These are phyloP conservation scores for Drosophila sp. DNA, from an alignment of 1,140 invertebrate species.

Conservation along the genomic window DNA sequence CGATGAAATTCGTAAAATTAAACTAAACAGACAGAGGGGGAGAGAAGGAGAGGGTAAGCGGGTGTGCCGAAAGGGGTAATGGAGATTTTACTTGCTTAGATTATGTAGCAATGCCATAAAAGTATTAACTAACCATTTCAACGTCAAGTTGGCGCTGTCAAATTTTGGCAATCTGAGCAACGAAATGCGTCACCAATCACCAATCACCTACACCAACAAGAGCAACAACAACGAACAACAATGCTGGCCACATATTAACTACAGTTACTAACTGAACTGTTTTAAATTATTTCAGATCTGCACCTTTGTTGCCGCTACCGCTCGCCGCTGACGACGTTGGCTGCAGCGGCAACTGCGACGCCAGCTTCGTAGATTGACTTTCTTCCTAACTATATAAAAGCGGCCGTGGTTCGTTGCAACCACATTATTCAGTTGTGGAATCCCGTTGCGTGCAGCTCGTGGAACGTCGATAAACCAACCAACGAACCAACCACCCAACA, in stretches of 20 bases:
- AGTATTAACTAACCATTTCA: slow-evolving; percentile 61
- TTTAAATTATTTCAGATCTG: slow-evolving; percentile 69
- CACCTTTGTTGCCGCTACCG: slow-evolving; percentile 26
- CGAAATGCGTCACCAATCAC: slow-evolving; percentile 31
- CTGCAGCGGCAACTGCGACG: slow-evolving; percentile 29
- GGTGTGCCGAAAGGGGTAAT: background rate
- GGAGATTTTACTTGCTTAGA: slow-evolving; percentile 13
- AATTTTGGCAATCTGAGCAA: slow-evolving; percentile 63
- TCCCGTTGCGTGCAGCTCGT: slow-evolving; percentile 81
- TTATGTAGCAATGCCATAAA: slow-evolving; percentile 38
- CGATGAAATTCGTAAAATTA: slow-evolving; percentile 41
- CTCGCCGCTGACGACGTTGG: slow-evolving; percentile 24
- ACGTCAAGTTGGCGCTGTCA: slow-evolving; percentile 48
- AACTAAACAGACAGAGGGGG: slow-evolving; percentile 21
- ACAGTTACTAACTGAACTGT: slow-evolving; percentile 67
- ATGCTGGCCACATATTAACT: slow-evolving; percentile 38
- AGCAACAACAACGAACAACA: slow-evolving; percentile 6
- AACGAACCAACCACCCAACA: slow-evolving; percentile 19
- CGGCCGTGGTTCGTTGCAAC: slow-evolving; percentile 71
- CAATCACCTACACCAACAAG: slow-evolving; percentile 24
- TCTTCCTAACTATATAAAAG: slow-evolving; percentile 85
- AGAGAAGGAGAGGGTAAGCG: background rate
- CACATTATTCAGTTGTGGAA: slow-evolving; percentile 84
- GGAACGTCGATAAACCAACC: slow-evolving; percentile 41
- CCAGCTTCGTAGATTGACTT: slow-evolving; percentile 60